A percentile compares a stretch with the other conserved stretches of the same genome.
Conservation (phyloP, 2,888 invertebrate species). For the Pegoplata infirma region DNA sequence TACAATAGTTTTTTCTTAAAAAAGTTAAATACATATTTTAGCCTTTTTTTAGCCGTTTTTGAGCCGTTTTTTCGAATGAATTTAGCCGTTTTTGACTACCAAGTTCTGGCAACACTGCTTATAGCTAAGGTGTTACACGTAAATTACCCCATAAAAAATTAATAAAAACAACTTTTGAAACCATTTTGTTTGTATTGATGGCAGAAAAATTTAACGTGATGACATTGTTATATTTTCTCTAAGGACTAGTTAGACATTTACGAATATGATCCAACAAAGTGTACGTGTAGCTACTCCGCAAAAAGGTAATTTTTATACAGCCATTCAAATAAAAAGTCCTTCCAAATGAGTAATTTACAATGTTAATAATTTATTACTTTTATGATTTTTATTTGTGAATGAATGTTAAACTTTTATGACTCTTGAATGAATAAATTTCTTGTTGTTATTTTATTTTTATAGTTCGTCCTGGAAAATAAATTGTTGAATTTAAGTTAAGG, state of each 20-base stretch:
- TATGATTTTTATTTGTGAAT: constrained; percentile 47
- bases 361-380: constrained; percentile 60
- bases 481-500: constrained; percentile 34
- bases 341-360: constrained; percentile 59
- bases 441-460: constrained; percentile 6
- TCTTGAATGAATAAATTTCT: background rate
- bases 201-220: constrained; percentile 21
- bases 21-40: too few relatives aligned
- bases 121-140: constrained; percentile 34
- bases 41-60: too few relatives aligned
- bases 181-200: constrained; percentile 16
- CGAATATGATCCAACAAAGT: background rate
- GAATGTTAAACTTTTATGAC: constrained; percentile 33
- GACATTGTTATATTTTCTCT: constrained; percentile 16
- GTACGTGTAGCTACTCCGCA: constrained; percentile 26
- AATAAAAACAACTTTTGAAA: background rate
- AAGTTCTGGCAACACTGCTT: too few relatives aligned
- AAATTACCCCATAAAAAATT: constrained; percentile 40
- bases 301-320: constrained; percentile 29
- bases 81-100: too few relatives aligned
- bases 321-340: constrained; percentile 22
- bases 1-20: too few relatives aligned
- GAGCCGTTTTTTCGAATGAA: too few relatives aligned
- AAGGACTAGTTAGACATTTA: constrained; percentile 30
- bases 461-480: constrained; percentile 12